A percentile compares a stretch with the other conserved stretches of the same genome.
These are phyloP conservation scores for Emydoidea blandingii DNA, from an alignment of 2,797 vertebrate species.

Conservation along the genomic window DNA sequence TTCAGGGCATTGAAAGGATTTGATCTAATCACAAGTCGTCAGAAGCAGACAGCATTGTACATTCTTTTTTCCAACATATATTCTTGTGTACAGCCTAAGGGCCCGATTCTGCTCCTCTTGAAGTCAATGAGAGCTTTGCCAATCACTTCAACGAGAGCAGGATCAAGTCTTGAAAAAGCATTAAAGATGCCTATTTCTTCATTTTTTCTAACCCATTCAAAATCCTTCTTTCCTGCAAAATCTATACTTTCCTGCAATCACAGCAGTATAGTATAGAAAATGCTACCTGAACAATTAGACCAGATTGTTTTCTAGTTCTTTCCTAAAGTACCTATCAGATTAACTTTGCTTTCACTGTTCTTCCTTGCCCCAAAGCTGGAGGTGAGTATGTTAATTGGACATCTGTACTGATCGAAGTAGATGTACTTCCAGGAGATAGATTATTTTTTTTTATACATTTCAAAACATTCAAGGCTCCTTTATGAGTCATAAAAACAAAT, in stretches of 20 bases:
- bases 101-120: constrained; percentile 60
- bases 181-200: not conserved
- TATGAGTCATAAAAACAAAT: constrained; percentile 56
- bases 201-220: not conserved
- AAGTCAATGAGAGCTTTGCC: constrained; percentile 50
- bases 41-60: constrained; percentile 54
- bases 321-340: constrained; percentile 9
- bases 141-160: constrained; percentile 21
- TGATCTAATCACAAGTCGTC: constrained; percentile 71
- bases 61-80: constrained; percentile 55
- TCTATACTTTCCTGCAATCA: too few species aligned
- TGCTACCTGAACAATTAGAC: not conserved
- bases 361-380: constrained; percentile 46
- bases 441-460: not conserved
- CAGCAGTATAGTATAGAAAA: not conserved
- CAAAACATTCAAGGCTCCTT: constrained; percentile 26
- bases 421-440: not conserved
- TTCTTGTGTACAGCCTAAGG: constrained; percentile 70
- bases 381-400: not conserved
- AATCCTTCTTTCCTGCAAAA: not conserved
- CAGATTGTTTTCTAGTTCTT: not conserved
- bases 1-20: constrained; percentile 69
- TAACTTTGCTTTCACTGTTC: not conserved
- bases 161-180: not conserved
- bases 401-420: constrained; percentile 38